Percentiles rank a stretch among this genome's conserved stretches.
phyloP scores from a whole-genome alignment of 2,113 vertebrate species.

The Forbesichthys agassizii region DNA sequence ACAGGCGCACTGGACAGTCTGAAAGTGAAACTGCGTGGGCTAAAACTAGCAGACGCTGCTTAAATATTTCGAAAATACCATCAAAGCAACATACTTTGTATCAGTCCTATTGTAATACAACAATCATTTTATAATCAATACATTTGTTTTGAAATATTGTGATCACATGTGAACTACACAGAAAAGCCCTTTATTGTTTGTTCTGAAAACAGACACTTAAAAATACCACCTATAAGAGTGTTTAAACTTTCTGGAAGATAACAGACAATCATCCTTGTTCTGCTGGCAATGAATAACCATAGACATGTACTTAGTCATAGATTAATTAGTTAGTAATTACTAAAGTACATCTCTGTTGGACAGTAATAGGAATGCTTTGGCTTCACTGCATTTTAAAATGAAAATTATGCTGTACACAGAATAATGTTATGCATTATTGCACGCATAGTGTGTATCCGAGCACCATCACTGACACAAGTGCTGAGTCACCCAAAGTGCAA shows the following conservation, averaged over 20 bases:
- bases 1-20: too few species aligned
- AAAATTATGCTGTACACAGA: background rate
- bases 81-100: background rate
- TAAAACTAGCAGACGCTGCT: too few species aligned
- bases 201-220: background rate
- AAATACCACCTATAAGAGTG: too few species aligned
- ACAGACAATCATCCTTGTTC: background rate
- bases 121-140: background rate
- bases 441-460: background rate
- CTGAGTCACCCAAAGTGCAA: constrained; percentile 85
- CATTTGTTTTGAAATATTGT: background rate
- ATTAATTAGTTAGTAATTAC: too few species aligned
- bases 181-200: constrained; percentile 21
- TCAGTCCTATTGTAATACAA: background rate
- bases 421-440: background rate
- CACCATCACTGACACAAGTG: constrained; percentile 75
- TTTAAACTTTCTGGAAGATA: too few species aligned
- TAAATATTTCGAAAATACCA: too few species aligned
- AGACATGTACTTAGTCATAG: too few species aligned
- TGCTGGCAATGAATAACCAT: background rate
- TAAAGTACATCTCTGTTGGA: too few species aligned
- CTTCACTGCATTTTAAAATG: too few species aligned
- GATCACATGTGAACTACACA: background rate
- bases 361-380: too few species aligned
- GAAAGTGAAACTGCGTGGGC: too few species aligned